Base-by-base conservation (phyloP, 2,888 invertebrate genomes). In the Drosophila acutilabella region DNA sequence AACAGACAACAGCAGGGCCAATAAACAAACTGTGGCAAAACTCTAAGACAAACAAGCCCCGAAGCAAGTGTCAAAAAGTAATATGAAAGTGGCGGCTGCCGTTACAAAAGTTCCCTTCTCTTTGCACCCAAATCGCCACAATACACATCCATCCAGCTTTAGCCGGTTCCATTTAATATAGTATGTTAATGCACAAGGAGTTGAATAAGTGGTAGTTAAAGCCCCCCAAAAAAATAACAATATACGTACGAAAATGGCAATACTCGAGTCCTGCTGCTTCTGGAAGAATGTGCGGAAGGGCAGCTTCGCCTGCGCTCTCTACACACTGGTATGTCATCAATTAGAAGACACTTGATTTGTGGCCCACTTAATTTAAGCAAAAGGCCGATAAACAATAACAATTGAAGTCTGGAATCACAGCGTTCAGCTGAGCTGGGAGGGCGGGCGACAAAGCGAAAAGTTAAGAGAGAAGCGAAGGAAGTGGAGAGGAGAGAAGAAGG, bases 251-350 rank as follows among this genome's bases (percentile, higher is more conserved):
- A 66, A 26, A 61, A 91, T 92, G 92, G 89, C 92, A 42, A 90
- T 92, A 74, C 71, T 92, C 58, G 89, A 91, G 68, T 91, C 92
- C 64, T 92, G 92, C 82, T 92, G 92, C 79, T 92, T 89, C 71
- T 92, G 92, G 92, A 89, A 91, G 66, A 90, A 87, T 30, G 89
- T 92, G 61, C 88, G 90, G 2, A 90, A 81, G 45, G 92, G 92
- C 64, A 90, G 91, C 72, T 91, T 88, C 60, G 91, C 91, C 45
- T 91, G 91, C 68, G 91, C 89, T 16, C 57, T 90, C 65, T 89
- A 87, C 57, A 89, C 82, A 11, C 56, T 90, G 89, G 88, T 89
- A 61, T 56, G 88, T 81, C 65, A 76, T 78, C 74, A 76, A 75
- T 78, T 75, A 69, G 36, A 47, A 56, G 56, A n/a, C 58, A 52